Evolutionary conservation across 2,113 vertebrate genomes (phyloP).

Genomic region (Gymnogyps californianus): DNA sequence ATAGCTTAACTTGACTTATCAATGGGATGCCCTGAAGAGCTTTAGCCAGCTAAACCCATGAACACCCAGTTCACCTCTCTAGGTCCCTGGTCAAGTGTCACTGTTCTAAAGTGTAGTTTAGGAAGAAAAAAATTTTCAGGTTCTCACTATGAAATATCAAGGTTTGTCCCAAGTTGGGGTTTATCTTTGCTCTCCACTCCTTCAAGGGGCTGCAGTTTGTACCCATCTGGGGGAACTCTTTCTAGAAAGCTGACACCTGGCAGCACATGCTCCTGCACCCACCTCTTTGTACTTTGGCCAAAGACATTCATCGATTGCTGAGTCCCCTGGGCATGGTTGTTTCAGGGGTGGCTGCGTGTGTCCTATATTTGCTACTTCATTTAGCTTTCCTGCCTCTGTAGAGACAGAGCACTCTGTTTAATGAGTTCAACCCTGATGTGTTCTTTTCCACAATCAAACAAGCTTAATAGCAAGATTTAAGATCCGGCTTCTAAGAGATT

Average conservation of each 20-base stretch:
- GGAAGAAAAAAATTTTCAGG: background rate
- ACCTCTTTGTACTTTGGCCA: background rate
- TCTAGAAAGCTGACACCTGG: background rate
- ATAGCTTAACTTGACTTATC: background rate
- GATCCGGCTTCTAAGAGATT: background rate
- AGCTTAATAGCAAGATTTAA: background rate
- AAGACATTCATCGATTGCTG: fast-evolving
- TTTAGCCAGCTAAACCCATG: background rate
- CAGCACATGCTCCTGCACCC: background rate
- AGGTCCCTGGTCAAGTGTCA: background rate
- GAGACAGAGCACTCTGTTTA: background rate
- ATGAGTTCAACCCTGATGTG: background rate
- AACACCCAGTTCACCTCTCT: background rate
- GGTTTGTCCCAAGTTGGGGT: background rate
- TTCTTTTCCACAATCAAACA: background rate
- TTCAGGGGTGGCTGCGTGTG: background rate
- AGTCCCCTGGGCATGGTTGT: background rate
- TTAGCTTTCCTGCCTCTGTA: background rate
- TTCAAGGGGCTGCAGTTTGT: background rate
- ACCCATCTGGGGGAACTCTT: background rate
- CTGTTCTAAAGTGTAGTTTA: background rate
- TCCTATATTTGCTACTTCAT: background rate
- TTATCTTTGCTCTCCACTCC: background rate
- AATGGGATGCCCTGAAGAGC: background rate
- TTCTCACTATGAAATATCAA: fast-evolving